A percentile compares a stretch with the other conserved stretches of the same genome.
phyloP scores from a whole-genome alignment of 2,888 invertebrate genomes.

The Aphodius sticticus region DNA sequence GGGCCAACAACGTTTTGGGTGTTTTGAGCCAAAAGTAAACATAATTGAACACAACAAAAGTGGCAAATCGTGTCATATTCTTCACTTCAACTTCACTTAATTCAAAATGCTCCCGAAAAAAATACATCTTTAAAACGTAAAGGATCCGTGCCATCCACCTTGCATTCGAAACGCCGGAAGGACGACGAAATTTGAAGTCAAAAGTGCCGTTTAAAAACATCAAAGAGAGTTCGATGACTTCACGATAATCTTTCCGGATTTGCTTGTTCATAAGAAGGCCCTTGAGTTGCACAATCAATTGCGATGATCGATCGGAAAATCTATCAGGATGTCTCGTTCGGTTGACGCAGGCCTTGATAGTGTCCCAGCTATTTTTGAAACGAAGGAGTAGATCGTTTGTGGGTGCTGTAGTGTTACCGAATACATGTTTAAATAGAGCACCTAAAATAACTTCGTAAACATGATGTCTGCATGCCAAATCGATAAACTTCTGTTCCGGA shows the following conservation, averaged over 20 bases:
- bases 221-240: not conserved
- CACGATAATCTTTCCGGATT: not conserved
- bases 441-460: not conserved
- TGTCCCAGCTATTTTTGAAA: not conserved
- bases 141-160: not conserved
- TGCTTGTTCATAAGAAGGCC: slow-evolving; percentile 4
- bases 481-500: not conserved
- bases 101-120: not conserved
- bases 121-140: not conserved
- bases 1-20: not conserved
- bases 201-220: not conserved
- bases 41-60: not conserved
- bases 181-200: not conserved
- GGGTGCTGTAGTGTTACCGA: slow-evolving; percentile 4
- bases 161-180: not conserved
- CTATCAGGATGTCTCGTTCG: not conserved
- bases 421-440: not conserved
- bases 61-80: not conserved
- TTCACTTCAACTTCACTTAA: not conserved
- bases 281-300: not conserved
- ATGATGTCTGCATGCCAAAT: not conserved
- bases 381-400: not conserved
- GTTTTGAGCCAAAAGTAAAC: not conserved
- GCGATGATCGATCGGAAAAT: not conserved
- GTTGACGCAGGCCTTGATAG: not conserved